phyloP scores from a whole-genome alignment of 2,797 vertebrate genomes.

The Coracias cyanogaster region DNA sequence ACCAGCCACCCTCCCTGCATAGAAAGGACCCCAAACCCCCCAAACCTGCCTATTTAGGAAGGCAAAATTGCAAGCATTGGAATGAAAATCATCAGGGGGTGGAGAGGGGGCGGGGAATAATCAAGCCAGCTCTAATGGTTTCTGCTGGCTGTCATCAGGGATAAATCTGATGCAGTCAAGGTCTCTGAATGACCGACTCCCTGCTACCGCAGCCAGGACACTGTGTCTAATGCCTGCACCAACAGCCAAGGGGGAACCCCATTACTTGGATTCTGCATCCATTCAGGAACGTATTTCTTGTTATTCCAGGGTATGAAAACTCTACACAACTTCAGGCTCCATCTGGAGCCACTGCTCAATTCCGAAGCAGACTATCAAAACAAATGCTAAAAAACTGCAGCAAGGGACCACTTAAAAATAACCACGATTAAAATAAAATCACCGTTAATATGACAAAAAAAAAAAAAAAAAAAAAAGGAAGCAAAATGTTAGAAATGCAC shows the following conservation, averaged over 20 bases:
- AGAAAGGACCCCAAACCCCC: not conserved
- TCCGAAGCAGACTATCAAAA: conserved; percentile 44
- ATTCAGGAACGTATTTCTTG: not conserved
- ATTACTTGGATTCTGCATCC: not conserved
- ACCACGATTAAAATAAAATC: conserved; percentile 6
- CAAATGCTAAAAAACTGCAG: not conserved
- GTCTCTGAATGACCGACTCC: not conserved
- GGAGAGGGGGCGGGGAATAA: not conserved
- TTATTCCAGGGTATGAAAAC: conserved; percentile 4
- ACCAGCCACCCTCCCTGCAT: fast-evolving
- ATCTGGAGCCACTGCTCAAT: conserved; percentile 40
- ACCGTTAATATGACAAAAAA: not conserved
- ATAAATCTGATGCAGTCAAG: not conserved
- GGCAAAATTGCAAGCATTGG: not conserved
- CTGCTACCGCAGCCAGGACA: not conserved
- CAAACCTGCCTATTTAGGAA: not conserved
- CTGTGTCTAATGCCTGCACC: not conserved
- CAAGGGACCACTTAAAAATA: conserved; percentile 33
- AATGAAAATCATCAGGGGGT: not conserved
- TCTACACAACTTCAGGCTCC: not conserved
- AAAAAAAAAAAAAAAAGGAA: not conserved
- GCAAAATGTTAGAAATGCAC: not conserved
- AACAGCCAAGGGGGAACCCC: not conserved
- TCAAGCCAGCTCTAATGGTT: not conserved
- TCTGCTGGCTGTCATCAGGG: not conserved